Evolutionary conservation across 2,113 vertebrate genomes (phyloP).

Genomic region (Macrotus californicus): DNA sequence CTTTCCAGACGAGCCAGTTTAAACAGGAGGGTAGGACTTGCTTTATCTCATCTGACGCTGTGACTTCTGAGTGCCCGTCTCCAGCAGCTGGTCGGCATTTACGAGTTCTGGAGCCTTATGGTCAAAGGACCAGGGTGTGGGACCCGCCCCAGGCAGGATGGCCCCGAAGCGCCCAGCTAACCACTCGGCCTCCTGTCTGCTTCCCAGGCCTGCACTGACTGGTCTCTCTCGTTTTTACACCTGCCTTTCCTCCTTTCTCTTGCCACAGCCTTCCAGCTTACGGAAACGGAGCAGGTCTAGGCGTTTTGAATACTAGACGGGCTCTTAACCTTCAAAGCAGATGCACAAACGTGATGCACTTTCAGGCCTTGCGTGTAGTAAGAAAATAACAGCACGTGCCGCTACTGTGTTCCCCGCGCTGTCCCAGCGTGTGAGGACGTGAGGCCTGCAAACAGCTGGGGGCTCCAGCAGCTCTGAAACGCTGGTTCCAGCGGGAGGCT

Average conservation of each 20-base stretch:
- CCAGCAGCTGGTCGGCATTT: not conserved
- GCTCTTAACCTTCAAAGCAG: not conserved
- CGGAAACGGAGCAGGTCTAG: not conserved
- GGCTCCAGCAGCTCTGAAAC: too few species aligned
- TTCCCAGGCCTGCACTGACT: not conserved
- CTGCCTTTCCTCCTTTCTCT: not conserved
- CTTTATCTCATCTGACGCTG: not conserved
- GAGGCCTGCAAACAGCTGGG: rapidly evolving
- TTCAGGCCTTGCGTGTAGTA: not conserved
- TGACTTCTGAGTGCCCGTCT: rapidly evolving
- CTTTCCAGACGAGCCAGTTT: not conserved
- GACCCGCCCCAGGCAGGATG: too few species aligned
- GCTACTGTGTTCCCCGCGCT: not conserved
- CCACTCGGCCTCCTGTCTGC: not conserved
- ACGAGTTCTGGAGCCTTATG: not conserved
- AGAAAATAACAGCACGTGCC: rapidly evolving
- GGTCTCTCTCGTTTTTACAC: not conserved
- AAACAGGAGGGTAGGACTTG: not conserved
- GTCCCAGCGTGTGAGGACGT: rapidly evolving
- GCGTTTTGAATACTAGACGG: not conserved
- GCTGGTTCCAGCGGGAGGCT: rapidly evolving
- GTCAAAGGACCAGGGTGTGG: not conserved
- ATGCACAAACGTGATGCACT: not conserved
- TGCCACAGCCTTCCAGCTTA: not conserved
- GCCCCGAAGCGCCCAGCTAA: too few species aligned